Conservation (phyloP, 2,888 invertebrate species). For the Tachystola acroxantha region DNA sequence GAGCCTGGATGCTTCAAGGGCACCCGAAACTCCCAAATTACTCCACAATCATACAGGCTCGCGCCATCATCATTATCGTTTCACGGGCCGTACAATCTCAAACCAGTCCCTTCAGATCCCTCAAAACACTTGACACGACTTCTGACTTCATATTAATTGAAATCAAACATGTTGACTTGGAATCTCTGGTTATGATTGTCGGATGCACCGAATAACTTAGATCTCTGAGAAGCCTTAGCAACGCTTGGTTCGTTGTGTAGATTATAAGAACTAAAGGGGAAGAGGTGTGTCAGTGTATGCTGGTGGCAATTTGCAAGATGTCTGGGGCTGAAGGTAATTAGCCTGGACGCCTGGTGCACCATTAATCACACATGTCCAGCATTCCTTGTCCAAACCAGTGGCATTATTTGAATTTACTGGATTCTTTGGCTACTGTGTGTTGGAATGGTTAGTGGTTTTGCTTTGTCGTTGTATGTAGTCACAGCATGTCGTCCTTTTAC, state of each 20-base stretch:
- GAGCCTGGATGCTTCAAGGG: not conserved
- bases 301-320: constrained; percentile 11
- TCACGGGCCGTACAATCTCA: not conserved
- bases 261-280: not conserved
- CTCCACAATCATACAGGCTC: constrained; percentile 4
- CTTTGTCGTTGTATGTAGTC: no score
- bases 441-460: not conserved
- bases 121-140: not conserved
- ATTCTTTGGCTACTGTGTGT: not conserved
- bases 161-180: not conserved
- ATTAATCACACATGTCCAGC: constrained; percentile 16
- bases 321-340: constrained; percentile 15
- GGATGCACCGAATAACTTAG: not conserved
- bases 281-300: not conserved
- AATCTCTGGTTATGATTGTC: not conserved
- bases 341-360: constrained; percentile 2
- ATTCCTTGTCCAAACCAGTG: constrained; percentile 14
- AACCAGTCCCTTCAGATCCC: constrained; percentile 3
- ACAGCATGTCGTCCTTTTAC: no score
- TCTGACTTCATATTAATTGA: not conserved
- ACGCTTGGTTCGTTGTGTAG: not conserved
- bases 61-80: constrained; percentile 5
- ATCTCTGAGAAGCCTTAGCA: not conserved
- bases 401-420: constrained; percentile 11
- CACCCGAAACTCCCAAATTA: constrained; percentile 2